phyloP scores from a whole-genome alignment of 2,888 invertebrate genomes.

The Leptinotarsa haldemani region DNA sequence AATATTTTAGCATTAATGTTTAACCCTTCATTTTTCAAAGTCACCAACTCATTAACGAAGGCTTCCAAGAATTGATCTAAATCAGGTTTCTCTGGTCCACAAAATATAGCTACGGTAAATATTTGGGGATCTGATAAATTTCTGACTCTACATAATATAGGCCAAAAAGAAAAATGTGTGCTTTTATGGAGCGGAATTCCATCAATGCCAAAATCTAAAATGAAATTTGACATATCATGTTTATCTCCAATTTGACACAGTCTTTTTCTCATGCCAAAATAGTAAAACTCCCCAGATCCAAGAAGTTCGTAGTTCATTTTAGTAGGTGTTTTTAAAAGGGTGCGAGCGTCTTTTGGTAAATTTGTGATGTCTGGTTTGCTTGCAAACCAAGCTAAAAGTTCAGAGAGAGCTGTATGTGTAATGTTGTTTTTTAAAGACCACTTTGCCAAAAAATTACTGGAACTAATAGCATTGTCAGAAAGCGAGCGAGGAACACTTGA shows the following conservation, averaged over 20 bases:
- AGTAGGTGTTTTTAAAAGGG: conserved; percentile 21
- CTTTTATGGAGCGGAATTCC: conserved; percentile 24
- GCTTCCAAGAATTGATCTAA: conserved; percentile 17
- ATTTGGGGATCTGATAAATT: conserved; percentile 2
- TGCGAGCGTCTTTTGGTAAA: conserved; percentile 20
- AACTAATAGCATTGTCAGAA: conserved; percentile 11
- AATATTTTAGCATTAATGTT: conserved; percentile 14
- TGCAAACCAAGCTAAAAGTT: conserved; percentile 18
- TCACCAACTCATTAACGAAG: conserved; percentile 20
- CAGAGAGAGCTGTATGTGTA: conserved; percentile 24
- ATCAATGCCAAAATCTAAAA: conserved; percentile 23
- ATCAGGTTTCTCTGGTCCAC: conserved; percentile 21
- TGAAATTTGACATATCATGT: conserved; percentile 16
- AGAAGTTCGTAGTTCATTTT: not conserved
- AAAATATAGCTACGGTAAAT: conserved; percentile 26
- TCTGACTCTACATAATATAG: conserved; percentile 25
- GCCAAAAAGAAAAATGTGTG: conserved; percentile 21
- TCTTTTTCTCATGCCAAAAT: conserved; percentile 21
- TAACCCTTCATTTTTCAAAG: conserved; percentile 14
- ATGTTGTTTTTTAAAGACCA: conserved; percentile 28
- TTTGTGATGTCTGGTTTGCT: conserved; percentile 17
- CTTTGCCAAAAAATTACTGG: conserved; percentile 19
- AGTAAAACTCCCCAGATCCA: conserved; percentile 20
- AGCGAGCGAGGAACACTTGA: conserved; percentile 11
- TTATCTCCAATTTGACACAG: conserved; percentile 1